phyloP scores from a whole-genome alignment of 2,113 vertebrate species.

The Nycticebus coucang region DNA sequence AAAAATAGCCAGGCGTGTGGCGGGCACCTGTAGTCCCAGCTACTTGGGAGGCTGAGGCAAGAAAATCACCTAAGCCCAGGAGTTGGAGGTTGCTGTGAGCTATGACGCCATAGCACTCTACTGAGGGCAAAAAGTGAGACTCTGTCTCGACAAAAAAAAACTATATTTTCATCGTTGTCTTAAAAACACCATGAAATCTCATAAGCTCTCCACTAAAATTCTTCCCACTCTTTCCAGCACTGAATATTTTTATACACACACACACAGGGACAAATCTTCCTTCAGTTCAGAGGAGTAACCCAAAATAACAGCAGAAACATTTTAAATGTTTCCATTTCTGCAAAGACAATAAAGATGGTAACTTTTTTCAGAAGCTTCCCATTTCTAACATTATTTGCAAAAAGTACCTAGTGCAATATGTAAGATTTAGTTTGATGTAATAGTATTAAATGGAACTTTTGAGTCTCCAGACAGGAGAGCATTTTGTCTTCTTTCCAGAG shows the following conservation, averaged over 20 bases:
- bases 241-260: rapidly evolving
- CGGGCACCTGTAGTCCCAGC: too few relatives aligned
- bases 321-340: not conserved
- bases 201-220: rapidly evolving
- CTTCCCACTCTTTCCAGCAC: too few relatives aligned
- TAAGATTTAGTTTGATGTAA: conserved; percentile 51
- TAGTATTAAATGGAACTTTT: not conserved
- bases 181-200: not conserved
- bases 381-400: not conserved
- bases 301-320: not conserved
- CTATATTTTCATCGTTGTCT: not conserved
- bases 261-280: rapidly evolving
- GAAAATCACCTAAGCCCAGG: too few relatives aligned
- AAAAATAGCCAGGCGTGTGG: too few relatives aligned
- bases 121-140: too few relatives aligned
- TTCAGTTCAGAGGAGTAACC: too few relatives aligned
- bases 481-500: conserved; percentile 53
- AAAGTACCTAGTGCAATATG: not conserved
- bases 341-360: not conserved
- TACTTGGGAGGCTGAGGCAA: too few relatives aligned
- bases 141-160: not conserved
- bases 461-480: conserved; percentile 6
- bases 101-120: too few relatives aligned
- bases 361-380: not conserved
- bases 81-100: too few relatives aligned